Percentiles rank a stretch among this genome's conserved stretches.
These are phyloP conservation scores for Brachylomia viminalis DNA, from an alignment of 2,888 invertebrate species.

Conservation along the genomic window DNA sequence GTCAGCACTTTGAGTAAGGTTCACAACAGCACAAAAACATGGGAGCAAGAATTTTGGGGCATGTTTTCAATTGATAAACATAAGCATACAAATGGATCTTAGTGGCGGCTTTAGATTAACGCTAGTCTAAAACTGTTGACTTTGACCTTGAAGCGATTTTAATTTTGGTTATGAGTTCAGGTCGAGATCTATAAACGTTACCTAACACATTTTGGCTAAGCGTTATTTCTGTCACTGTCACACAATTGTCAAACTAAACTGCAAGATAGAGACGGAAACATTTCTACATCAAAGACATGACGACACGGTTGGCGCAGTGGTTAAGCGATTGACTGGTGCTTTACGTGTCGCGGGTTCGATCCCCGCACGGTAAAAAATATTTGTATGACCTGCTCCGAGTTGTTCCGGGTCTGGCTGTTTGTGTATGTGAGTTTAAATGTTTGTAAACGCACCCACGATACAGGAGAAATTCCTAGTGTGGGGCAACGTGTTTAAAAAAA, in stretches of 20 bases:
- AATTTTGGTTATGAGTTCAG: background rate
- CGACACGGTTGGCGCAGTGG: no score
- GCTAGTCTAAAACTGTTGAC: constrained; percentile 24
- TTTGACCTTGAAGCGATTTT: constrained; percentile 2
- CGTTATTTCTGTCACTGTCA: background rate
- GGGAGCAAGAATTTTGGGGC: constrained; percentile 60
- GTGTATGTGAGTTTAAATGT: no score
- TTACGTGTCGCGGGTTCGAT: no score
- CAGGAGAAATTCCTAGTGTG: no score
- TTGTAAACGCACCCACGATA: no score
- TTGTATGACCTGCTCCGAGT: no score
- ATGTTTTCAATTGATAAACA: constrained; percentile 51
- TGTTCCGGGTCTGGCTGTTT: no score
- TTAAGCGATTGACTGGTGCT: no score
- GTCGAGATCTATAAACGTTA: background rate
- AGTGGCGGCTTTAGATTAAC: constrained; percentile 29
- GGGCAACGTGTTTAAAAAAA: no score
- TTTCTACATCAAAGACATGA: background rate
- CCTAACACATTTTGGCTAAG: background rate
- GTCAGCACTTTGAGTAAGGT: constrained; percentile 69
- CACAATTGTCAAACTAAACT: background rate
- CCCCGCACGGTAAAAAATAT: no score
- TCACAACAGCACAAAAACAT: constrained; percentile 63
- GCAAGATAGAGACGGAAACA: background rate
- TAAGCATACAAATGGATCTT: constrained; percentile 33